A percentile compares a stretch with the other conserved stretches of the same genome.
Evolutionary conservation across 2,888 invertebrate genomes (phyloP).

Genomic region (Esperia sulphurella): DNA sequence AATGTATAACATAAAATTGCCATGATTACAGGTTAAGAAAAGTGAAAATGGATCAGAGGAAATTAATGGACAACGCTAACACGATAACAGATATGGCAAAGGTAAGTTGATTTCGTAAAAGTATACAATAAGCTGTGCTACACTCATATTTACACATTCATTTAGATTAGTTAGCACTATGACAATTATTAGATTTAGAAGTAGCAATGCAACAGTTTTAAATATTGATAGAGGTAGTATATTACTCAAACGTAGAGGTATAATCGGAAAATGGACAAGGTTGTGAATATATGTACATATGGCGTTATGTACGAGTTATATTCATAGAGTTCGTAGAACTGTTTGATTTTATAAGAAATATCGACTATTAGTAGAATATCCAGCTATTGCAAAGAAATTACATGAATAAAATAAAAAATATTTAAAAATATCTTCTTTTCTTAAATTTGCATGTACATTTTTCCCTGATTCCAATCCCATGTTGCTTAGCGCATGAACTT

Average conservation of each 20-base stretch:
- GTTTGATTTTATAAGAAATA: too few species aligned
- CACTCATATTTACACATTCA: slow-evolving; percentile 60
- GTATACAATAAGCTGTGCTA: slow-evolving; percentile 46
- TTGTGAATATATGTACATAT: not conserved
- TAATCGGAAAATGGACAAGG: not conserved
- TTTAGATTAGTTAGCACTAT: slow-evolving; percentile 53
- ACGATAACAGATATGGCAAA: slow-evolving; percentile 99
- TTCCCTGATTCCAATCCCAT: slow-evolving; percentile 18
- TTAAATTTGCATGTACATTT: slow-evolving; percentile 13
- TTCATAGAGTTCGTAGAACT: not conserved
- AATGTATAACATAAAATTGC: too few species aligned
- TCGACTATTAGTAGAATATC: too few species aligned
- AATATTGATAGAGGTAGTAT: not conserved
- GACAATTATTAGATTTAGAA: slow-evolving; percentile 6
- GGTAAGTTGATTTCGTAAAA: slow-evolving; percentile 80
- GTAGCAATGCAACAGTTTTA: slow-evolving; percentile 13
- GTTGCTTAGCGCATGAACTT: slow-evolving; percentile 26
- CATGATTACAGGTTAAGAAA: slow-evolving; percentile 90
- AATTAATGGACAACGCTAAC: slow-evolving; percentile 99
- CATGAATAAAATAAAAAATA: too few species aligned
- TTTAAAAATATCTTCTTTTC: not conserved
- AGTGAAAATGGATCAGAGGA: slow-evolving; percentile 99
- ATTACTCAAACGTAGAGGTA: not conserved
- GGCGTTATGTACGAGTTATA: not conserved
- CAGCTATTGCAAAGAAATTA: too few species aligned